Conservation (phyloP, 2,797 vertebrate genomes). For the Syndactyla subalaris region DNA sequence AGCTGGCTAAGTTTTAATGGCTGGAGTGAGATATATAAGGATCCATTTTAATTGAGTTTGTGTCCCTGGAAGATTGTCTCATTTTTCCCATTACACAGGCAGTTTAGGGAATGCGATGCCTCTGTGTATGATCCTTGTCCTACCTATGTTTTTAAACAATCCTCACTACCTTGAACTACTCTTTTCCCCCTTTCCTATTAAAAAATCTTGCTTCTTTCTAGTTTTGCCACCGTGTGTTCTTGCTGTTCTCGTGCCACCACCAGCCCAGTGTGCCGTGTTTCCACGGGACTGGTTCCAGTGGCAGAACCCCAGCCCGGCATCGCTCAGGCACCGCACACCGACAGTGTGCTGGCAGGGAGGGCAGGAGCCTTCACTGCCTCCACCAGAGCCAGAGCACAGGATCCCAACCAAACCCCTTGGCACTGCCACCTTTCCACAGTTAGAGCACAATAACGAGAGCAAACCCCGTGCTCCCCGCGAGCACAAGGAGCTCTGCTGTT, state of each 20-base stretch:
- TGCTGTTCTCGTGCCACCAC: neutral
- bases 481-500: conserved; percentile 5
- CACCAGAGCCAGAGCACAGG: neutral
- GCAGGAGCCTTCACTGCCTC: neutral
- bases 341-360: rapidly evolving
- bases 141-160: neutral
- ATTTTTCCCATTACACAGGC: neutral
- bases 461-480: neutral
- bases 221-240: neutral
- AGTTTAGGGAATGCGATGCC: neutral
- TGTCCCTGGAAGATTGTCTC: neutral
- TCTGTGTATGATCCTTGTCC: neutral
- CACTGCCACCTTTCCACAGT: neutral
- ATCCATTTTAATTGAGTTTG: conserved; percentile 23
- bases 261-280: neutral
- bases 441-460: neutral
- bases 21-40: conserved; percentile 13
- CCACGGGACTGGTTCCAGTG: neutral
- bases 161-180: neutral
- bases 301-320: neutral
- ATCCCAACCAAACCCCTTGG: neutral
- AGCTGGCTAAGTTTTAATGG: conserved; percentile 43
- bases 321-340: neutral
- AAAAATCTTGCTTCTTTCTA: neutral
- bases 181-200: neutral